Percentiles rank a stretch among this genome's conserved stretches.
Evolutionary conservation across 2,888 invertebrate genomes (phyloP).

Genomic region (Oasisia sp.): DNA sequence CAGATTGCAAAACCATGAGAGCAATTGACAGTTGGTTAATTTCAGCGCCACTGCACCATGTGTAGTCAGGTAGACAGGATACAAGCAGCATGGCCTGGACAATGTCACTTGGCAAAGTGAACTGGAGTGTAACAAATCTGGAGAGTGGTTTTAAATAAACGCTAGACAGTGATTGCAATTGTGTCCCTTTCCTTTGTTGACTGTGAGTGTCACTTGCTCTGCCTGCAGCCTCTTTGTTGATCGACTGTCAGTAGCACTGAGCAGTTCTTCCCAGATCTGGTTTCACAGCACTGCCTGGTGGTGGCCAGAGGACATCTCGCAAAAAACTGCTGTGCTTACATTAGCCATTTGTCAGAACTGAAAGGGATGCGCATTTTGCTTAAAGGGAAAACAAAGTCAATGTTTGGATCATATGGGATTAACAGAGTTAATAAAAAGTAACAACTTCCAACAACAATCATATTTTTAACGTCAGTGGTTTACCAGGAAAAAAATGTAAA

Average conservation of each 20-base stretch:
- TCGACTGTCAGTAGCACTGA: not conserved
- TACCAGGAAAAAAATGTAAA: no score
- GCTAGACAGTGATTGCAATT: not conserved
- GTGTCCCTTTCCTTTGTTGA: slow-evolving; percentile 17
- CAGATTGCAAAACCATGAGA: not conserved
- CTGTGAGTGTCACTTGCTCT: not conserved
- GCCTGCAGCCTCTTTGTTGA: not conserved
- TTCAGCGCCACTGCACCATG: not conserved
- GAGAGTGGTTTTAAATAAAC: not conserved
- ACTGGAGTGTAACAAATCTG: not conserved
- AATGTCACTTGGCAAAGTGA: not conserved
- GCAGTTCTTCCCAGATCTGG: not conserved
- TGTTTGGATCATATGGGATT: no score
- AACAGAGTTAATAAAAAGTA: no score
- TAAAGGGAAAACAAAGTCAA: no score
- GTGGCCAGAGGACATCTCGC: no score
- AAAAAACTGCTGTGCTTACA: no score
- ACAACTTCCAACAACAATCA: no score
- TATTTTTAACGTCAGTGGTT: no score
- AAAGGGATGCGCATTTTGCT: no score
- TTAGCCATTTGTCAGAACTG: no score
- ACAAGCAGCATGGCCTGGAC: not conserved
- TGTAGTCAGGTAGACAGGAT: not conserved
- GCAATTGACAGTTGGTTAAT: not conserved
- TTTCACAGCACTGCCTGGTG: not conserved